phyloP scores from a whole-genome alignment of 64 coral and sea anemone genomes.

The Trachythela sp. region DNA sequence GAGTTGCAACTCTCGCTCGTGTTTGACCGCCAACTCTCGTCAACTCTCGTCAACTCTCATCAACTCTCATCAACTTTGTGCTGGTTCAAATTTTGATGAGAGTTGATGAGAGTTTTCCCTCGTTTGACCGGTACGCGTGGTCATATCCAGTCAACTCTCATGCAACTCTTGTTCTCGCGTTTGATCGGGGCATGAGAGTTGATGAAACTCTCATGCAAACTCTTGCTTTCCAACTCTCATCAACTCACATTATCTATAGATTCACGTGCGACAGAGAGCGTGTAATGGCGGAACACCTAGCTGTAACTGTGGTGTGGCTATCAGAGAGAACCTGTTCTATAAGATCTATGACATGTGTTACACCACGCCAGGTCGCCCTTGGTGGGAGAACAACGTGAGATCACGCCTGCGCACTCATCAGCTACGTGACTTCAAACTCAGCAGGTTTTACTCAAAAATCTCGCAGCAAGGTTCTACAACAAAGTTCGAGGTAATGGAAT shows the following conservation, averaged over 20 bases:
- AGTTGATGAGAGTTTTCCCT: no score
- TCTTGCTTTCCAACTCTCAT: no score
- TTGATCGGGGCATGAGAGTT: no score
- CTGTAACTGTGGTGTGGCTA: background rate
- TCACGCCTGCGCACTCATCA: background rate
- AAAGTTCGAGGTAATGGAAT: background rate
- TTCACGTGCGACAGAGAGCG: background rate
- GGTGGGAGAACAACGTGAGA: background rate
- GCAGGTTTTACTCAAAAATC: background rate
- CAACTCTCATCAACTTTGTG: no score
- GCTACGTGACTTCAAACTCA: background rate
- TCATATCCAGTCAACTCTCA: no score
- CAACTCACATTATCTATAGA: background rate
- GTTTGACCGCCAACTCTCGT: no score
- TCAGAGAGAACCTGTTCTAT: background rate
- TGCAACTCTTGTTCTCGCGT: no score
- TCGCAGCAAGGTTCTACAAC: background rate
- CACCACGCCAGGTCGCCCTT: background rate
- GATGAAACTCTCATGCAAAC: no score
- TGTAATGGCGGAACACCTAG: background rate
- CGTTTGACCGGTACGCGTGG: no score
- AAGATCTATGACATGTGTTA: slow-evolving; percentile 3
- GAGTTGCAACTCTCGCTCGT: no score
- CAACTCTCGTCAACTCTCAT: no score
- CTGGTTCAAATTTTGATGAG: no score